Base-by-base conservation (phyloP, 1,140 invertebrate genomes). In the Habropoda laboriosa region DNA sequence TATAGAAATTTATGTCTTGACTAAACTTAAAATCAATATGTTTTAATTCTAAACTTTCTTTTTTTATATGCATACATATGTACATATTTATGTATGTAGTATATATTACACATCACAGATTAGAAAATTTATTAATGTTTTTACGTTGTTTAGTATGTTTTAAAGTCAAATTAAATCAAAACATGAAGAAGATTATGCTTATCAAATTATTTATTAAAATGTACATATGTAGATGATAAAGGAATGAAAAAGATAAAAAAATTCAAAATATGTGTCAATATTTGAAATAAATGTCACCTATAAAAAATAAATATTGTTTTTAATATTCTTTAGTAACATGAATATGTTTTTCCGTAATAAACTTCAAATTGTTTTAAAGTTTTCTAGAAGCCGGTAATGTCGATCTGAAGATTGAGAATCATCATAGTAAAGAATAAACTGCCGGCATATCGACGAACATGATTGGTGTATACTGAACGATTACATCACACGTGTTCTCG, bases 401-500 rank as follows among this genome's bases (percentile, higher is more conserved):
- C 35, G 6, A 51, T 51, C 24, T 49, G 16, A 27, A 74, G 10
- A 40, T 53, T 42, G 55, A 57, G 13, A 30, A 58, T 35, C 35
- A n/a, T 5, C 24, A 21, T 1, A 13, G 3, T 1, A 27, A 32
- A 12, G 16, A 55, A 45, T 8, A 1, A 47, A 13, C n/a, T 27
- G 32, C 8, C 16, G 51, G n/a, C 12, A 27, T 16, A 71, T 32
- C n/a, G 5, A 45, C n/a, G 30, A 53, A 53, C 3, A 35, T 80
- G 81, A 83, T 64, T 53, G 47, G 49, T 2, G n/a, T 3, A 32
- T 0, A 3, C 2, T 24, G 16, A 32, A 24, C 6, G 77, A 85
- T 85, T 85, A 67, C 83, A 60, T 85, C 83, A 85, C 2, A 49
- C 40, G 18, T 24, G 30, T 80, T 53, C 58, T 66, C 30, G 78